Evolutionary conservation across 2,113 vertebrate species (phyloP), one percentile per base, ranked within the genome.

Genomic region (Erinaceus europaeus): DNA sequence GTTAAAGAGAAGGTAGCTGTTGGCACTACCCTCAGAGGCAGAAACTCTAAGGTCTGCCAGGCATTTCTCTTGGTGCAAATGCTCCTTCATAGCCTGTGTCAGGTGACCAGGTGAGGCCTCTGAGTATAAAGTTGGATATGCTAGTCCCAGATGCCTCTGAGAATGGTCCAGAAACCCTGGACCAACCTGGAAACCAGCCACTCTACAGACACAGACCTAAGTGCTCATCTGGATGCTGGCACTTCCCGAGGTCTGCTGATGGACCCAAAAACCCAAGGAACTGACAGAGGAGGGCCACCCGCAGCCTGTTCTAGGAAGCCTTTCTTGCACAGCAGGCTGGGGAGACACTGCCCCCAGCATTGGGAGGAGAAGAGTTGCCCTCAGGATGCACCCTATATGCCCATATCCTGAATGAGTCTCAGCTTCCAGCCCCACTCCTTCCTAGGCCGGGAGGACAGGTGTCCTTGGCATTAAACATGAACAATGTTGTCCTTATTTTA

Each of bases 301-400:
- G n/a, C n/a, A n/a, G n/a, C n/a, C n/a, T n/a, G n/a, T n/a, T n/a
- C n/a, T n/a, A n/a, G n/a, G 76, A 86, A 50, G 4, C 34, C 18
- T 38, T 81, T 86, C 44, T 55, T 84, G 65, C 61, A 8, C 44
- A 78, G 55, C 87, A 4, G 36, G n/a, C 69, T 57, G 23, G 20
- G 32, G 38, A 69, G 38, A 57, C 34, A 42, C 46, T 36, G 36
- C 20, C 17, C 21, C 34, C 0, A 21, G 79, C 46, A 14, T 59
- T 68, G 55, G 36, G n/a, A 61, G 34, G 23, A 55, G 3, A 61
- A n/a, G n/a, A n/a, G n/a, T n/a, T n/a, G n/a, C n/a, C n/a, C n/a
- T n/a, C n/a, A n/a, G n/a, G n/a, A n/a, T n/a, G n/a, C n/a, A n/a
- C n/a, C n/a, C n/a, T n/a, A n/a, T n/a, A n/a, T n/a, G n/a, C n/a